phyloP scores from a whole-genome alignment of 1,140 invertebrate species.

The Leguminivora glycinivorella region DNA sequence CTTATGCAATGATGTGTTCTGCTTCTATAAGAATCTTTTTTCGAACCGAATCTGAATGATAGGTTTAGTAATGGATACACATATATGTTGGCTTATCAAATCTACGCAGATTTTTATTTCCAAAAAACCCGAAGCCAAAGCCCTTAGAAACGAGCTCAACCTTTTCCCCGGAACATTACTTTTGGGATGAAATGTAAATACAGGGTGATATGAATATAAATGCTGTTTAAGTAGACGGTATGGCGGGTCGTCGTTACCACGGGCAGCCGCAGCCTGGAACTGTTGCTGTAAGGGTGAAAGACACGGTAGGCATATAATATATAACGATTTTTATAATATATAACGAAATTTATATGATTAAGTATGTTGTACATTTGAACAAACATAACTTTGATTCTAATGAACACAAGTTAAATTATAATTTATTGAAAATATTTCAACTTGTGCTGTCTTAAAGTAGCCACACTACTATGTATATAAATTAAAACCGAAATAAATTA shows the following conservation, averaged over 20 bases:
- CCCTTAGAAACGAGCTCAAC: constrained; percentile 32
- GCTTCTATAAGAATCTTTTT: no score
- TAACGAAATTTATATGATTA: no score
- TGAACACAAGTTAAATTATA: no score
- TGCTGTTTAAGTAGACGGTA: constrained; percentile 46
- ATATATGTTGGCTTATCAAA: constrained; percentile 47
- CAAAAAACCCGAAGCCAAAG: constrained; percentile 39
- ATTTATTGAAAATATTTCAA: no score
- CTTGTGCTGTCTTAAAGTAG: no score
- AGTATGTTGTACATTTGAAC: no score
- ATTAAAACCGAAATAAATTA: no score
- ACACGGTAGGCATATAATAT: background rate
- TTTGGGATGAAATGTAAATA: constrained; percentile 53
- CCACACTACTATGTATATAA: no score
- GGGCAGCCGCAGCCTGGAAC: background rate
- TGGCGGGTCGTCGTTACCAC: constrained; percentile 15
- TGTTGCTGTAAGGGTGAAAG: background rate
- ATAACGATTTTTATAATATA: background rate
- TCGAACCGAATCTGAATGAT: background rate
- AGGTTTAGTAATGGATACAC: background rate
- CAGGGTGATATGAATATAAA: constrained; percentile 56
- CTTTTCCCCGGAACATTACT: constrained; percentile 39
- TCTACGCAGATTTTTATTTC: constrained; percentile 57
- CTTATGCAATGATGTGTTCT: no score
- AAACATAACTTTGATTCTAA: no score